Base-by-base conservation (phyloP, 2,113 vertebrate genomes). In the Pachypanchax playfairii region DNA sequence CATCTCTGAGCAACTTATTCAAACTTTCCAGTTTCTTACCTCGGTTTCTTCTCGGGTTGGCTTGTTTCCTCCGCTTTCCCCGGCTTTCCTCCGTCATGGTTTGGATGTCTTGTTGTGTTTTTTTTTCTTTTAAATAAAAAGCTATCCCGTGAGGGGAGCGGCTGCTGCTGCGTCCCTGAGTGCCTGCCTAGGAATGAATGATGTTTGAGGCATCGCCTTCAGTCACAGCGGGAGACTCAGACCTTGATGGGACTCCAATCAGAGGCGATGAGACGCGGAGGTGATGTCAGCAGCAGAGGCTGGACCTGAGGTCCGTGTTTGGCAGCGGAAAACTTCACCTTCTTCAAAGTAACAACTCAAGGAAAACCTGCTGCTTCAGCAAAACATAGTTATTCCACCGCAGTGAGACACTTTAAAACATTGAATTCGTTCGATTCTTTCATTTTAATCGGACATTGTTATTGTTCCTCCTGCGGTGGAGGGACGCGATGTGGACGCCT, bases 61-160 rank as follows among this genome's bases (percentile, higher is more conserved):
- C 91, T 85, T 94, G 93, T 70, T 94, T 94, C 79, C 93, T 90
- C 9, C 92, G 90, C 61, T 92, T 93, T 28, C 91, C 91, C 70
- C 92, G 65, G 41, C 85, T 91, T 79, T 91, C 91, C 73, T 93
- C 92, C 31, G 91, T 82, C 93, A 93, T 93, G 74, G 35, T 84
- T 58, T 39, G 10, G 12, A 14, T 8, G n/a, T 22, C 21, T 21
- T 26, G 5, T n/a, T n/a, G n/a, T n/a, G n/a, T n/a, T n/a, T n/a
- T n/a, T n/a, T n/a, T n/a, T n/a, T n/a, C n/a, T n/a, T n/a, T n/a
- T n/a, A 6, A 7, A 20, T 14, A 52, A 18, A 59, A 64, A 62
- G 72, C 47, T 6, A 73, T 76, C 81, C 80, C 12, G 39, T 46
- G 51, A 57, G 69, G 65, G 65, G 38, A 25, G 78, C 43, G 75